Percentiles rank a stretch among this genome's conserved stretches.
These are phyloP conservation scores for Gouania willdenowi DNA, from an alignment of 2,797 vertebrate species.

Conservation along the genomic window DNA sequence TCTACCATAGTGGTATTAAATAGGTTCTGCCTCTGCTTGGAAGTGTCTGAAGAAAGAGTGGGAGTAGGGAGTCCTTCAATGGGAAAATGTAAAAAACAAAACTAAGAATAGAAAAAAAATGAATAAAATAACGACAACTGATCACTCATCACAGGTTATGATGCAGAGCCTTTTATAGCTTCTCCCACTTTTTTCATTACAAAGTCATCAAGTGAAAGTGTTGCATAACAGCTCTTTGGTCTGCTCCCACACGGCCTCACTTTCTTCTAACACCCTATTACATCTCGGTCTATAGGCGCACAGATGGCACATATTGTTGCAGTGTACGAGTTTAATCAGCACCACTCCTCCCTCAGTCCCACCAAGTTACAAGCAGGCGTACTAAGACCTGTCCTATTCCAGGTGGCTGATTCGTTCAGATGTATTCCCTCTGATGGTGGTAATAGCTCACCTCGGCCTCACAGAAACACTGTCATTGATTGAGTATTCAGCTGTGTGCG, in stretches of 20 bases:
- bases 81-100: neutral
- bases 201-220: slow-evolving; percentile 19
- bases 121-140: slow-evolving; percentile 17
- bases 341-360: neutral
- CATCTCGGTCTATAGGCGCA: slow-evolving; percentile 33
- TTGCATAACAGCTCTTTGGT: slow-evolving; percentile 41
- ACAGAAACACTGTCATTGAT: slow-evolving; percentile 8
- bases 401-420: slow-evolving; percentile 13
- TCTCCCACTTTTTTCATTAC: slow-evolving; percentile 4
- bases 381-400: slow-evolving; percentile 13
- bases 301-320: slow-evolving; percentile 53
- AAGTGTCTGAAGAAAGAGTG: neutral
- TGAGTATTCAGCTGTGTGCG: slow-evolving; percentile 4
- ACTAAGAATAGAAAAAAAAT: slow-evolving; percentile 29
- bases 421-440: slow-evolving; percentile 1
- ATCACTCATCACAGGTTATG: neutral
- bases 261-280: slow-evolving; percentile 40
- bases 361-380: neutral
- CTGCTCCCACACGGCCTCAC: slow-evolving; percentile 37
- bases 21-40: neutral
- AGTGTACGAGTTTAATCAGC: slow-evolving; percentile 45
- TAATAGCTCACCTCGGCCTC: slow-evolving; percentile 14
- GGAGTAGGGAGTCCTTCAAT: slow-evolving; percentile 1
- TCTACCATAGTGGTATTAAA: too few species aligned
- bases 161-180: neutral